Evolutionary conservation across 2,797 vertebrate species (phyloP), one percentile per base, ranked within the genome.

Genomic region (Clarias platycephalus): DNA sequence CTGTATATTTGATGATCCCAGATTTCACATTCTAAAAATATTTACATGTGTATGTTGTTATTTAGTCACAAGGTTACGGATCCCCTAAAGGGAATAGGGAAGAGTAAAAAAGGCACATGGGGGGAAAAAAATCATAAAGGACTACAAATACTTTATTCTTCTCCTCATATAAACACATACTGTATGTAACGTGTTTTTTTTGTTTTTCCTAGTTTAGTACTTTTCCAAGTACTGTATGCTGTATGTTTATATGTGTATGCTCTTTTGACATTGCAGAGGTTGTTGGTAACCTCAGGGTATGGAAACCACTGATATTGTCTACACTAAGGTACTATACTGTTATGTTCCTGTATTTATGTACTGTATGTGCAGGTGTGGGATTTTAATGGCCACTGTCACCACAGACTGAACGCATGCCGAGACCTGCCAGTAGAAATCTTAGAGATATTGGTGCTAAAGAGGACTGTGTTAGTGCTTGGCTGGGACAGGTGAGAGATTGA

Each of bases 381-480:
- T 91, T 96, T 96, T 81, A 95, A 92, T 2, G 95, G 96, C 26
- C 92, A 89, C 85, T 96, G 94, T 90, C 93, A 94, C 83, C 93
- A 94, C 89, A 90, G 90, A 78, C 92, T 95, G 89, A 93, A 88
- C 12, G 91, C 87, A 6, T 93, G 94, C 26, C 89, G 90, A 88
- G 94, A 93, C 40, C 88, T 83, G 74, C 62, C 90, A 67, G 94
- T 85, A 77, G 91, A 89, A 40, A 94, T 95, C 90, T 95, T 92
- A 13, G 94, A 94, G 87, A 91, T 95, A 53, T 85, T 96, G 80
- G 86, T 94, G 84, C 88, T 95, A 67, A 93, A 89, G 91, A 93
- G 92, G 86, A 94, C 91, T 40, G 86, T 94, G 80, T 77, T 92
- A 31, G 91, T 93, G 78, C 88, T 90, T 34, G 93, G 94, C 68